Conservation (phyloP, 2,888 invertebrate genomes). For the Carcina quercana region DNA sequence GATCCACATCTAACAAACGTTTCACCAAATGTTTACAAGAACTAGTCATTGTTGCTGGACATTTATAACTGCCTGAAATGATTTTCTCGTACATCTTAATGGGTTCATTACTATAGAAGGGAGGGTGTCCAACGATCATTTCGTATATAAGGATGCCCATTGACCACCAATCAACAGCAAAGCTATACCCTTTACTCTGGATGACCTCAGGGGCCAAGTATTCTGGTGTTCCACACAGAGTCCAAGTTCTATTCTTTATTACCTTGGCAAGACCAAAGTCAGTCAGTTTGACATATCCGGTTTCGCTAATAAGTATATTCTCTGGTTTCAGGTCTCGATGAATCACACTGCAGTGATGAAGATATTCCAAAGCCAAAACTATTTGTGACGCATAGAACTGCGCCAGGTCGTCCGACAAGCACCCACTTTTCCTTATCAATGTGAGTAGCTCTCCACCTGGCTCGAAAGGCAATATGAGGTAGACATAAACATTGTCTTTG, state of each 20-base stretch:
- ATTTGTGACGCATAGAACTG: constrained; percentile 94
- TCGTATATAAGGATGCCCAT: constrained; percentile 90
- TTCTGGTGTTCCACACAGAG: constrained; percentile 96
- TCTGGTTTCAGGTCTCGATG: constrained; percentile 95
- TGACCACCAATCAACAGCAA: constrained; percentile 97
- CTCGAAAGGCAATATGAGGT: constrained; percentile 86
- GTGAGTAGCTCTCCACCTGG: constrained; percentile 89
- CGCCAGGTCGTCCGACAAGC: constrained; percentile 81
- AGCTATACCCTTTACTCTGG: constrained; percentile 90
- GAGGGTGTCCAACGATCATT: constrained; percentile 92
- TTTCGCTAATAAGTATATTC: constrained; percentile 84
- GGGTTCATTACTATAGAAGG: constrained; percentile 90
- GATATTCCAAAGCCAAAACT: constrained; percentile 89
- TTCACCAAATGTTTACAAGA: constrained; percentile 86
- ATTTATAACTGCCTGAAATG: constrained; percentile 87
- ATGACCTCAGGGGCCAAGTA: constrained; percentile 96
- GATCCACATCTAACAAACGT: constrained; percentile 79
- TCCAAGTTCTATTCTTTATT: constrained; percentile 85
- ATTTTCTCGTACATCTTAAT: constrained; percentile 96
- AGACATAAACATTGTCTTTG: constrained; percentile 89
- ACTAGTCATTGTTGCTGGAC: constrained; percentile 84
- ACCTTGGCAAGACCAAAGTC: constrained; percentile 96
- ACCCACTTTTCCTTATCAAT: constrained; percentile 73
- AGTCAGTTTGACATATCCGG: constrained; percentile 86
- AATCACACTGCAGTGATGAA: constrained; percentile 87